phyloP scores from a whole-genome alignment of 2,797 vertebrate genomes.

The Eutrigla gurnardus region DNA sequence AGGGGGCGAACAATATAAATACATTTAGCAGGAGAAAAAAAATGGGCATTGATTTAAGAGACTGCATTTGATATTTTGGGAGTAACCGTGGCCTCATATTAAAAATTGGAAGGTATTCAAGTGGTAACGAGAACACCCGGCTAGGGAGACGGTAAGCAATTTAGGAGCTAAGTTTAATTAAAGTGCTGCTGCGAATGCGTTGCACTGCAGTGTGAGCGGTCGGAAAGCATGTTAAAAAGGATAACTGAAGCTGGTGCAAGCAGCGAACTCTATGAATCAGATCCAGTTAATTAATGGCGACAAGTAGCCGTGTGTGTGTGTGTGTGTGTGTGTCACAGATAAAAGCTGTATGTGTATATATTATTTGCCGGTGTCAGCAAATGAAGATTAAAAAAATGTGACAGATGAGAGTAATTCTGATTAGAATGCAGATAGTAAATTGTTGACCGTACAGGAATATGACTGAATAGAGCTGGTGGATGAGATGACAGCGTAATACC shows the following conservation, averaged over 20 bases:
- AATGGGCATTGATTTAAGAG: conserved; percentile 10
- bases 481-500: conserved; percentile 4
- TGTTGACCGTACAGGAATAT: conserved; percentile 13
- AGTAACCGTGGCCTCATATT: conserved; percentile 30
- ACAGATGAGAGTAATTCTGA: conserved; percentile 12
- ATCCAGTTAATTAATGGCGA: not conserved
- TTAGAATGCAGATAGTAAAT: conserved; percentile 26
- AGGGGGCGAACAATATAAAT: not conserved
- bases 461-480: not conserved
- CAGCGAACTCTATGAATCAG: conserved; percentile 1
- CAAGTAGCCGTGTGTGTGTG: not conserved
- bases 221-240: conserved; percentile 29
- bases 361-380: conserved; percentile 10
- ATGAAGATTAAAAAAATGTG: not conserved
- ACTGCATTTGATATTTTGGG: conserved; percentile 34
- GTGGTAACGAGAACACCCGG: conserved; percentile 49
- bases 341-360: not conserved
- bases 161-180: conserved; percentile 61
- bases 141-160: conserved; percentile 38
- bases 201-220: conserved; percentile 6
- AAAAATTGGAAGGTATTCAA: conserved; percentile 46
- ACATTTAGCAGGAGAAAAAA: not conserved
- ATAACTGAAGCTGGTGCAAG: conserved; percentile 18
- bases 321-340: not conserved
- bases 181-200: conserved; percentile 31